Conservation (phyloP, 2,888 invertebrate genomes). For the Acanthacorydalis orientalis region DNA sequence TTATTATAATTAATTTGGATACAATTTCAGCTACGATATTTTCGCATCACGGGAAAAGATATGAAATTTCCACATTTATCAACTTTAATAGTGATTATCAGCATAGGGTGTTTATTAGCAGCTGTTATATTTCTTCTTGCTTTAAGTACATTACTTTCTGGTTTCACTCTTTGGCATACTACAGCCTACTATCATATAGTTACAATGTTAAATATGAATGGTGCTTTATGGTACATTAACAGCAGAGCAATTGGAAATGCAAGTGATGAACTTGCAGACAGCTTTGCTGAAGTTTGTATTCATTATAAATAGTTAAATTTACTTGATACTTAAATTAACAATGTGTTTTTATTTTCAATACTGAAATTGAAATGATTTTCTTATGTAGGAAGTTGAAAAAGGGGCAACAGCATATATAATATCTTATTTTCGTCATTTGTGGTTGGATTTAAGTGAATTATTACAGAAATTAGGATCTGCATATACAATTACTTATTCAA, state of each 20-base stretch:
- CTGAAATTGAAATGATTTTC: too few relatives aligned
- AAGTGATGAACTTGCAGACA: slow-evolving; percentile 22
- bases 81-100: slow-evolving; percentile 40
- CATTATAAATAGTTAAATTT: too few relatives aligned
- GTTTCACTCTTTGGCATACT: slow-evolving; percentile 45
- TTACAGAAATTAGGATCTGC: slow-evolving; percentile 47
- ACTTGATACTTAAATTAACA: too few relatives aligned
- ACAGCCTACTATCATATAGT: slow-evolving; percentile 46
- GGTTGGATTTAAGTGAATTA: slow-evolving; percentile 48
- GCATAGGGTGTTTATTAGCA: slow-evolving; percentile 40
- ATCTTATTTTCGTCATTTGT: slow-evolving; percentile 41
- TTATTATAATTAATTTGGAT: background rate
- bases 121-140: slow-evolving; percentile 41
- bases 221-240: slow-evolving; percentile 53
- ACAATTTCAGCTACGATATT: slow-evolving; percentile 31
- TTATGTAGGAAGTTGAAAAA: slow-evolving; percentile 32
- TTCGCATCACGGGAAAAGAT: slow-evolving; percentile 38
- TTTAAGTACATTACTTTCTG: slow-evolving; percentile 41
- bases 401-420: slow-evolving; percentile 38
- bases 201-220: slow-evolving; percentile 57
- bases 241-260: slow-evolving; percentile 48
- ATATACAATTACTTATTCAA: slow-evolving; percentile 48
- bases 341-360: too few relatives aligned
- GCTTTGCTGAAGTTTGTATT: slow-evolving; percentile 19
- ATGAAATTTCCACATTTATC: slow-evolving; percentile 43